A percentile compares a stretch with the other conserved stretches of the same genome.
phyloP scores from a whole-genome alignment of 2,888 invertebrate genomes.

The Tuberolachnus salignus region DNA sequence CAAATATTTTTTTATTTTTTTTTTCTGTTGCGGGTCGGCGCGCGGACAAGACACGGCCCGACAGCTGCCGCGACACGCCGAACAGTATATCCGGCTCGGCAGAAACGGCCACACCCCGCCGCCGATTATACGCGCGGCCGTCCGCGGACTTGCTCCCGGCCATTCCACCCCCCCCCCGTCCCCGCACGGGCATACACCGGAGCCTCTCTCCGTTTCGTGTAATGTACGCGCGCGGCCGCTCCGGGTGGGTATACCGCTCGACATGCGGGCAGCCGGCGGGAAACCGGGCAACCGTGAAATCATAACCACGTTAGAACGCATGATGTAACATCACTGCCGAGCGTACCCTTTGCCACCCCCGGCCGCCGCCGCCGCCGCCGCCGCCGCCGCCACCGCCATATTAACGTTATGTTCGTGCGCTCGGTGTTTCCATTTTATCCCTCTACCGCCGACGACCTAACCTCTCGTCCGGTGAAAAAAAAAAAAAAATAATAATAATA shows the following conservation, averaged over 20 bases:
- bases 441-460: background rate
- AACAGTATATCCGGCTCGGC: too few relatives aligned
- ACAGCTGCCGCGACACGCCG: background rate
- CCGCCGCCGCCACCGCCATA: background rate
- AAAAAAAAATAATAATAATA: too few relatives aligned
- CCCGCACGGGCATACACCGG: too few relatives aligned
- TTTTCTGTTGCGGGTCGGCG: too few relatives aligned
- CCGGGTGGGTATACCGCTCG: background rate
- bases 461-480: background rate
- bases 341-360: background rate
- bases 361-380: background rate
- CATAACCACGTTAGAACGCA: conserved; percentile 54
- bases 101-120: too few relatives aligned
- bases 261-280: conserved; percentile 25
- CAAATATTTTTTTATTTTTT: too few relatives aligned
- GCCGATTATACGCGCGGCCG: too few relatives aligned
- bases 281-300: conserved; percentile 52
- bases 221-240: background rate
- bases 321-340: conserved; percentile 26
- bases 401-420: background rate
- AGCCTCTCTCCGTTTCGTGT: conserved; percentile 34
- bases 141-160: too few relatives aligned
- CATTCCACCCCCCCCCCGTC: too few relatives aligned
- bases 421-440: background rate
- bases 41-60: too few relatives aligned